Evolutionary conservation across 2,113 vertebrate genomes (phyloP).

Genomic region (Hypanus sabinus): DNA sequence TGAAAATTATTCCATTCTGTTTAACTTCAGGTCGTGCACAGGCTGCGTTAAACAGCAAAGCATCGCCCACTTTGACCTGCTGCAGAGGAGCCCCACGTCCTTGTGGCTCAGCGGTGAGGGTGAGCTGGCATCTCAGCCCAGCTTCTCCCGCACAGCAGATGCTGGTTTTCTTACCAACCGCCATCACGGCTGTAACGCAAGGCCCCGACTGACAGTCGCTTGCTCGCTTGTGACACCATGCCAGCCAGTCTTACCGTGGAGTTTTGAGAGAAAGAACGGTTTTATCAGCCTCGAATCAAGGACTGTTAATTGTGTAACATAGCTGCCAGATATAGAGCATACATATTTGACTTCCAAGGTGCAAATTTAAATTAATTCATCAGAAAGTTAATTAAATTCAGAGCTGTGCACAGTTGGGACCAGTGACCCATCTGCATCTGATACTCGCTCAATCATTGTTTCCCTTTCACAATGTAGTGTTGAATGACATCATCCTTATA

Average conservation of each 20-base stretch:
- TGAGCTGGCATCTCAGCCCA: conserved; percentile 1
- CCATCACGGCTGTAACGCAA: neutral
- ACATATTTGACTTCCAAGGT: neutral
- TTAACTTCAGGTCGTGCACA: neutral
- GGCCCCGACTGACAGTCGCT: neutral
- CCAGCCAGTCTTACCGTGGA: neutral
- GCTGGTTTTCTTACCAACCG: neutral
- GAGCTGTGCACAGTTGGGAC: neutral
- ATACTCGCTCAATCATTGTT: neutral
- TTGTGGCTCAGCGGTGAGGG: neutral
- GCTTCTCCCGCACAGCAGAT: neutral
- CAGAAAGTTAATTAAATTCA: neutral
- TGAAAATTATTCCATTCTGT: neutral
- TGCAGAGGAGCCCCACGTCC: neutral
- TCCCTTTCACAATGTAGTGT: neutral
- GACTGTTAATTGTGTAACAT: neutral
- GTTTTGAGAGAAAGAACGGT: neutral
- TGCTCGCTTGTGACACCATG: neutral
- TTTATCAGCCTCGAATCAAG: neutral
- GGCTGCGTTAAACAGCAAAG: neutral
- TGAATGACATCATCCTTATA: neutral
- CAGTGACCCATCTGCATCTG: neutral
- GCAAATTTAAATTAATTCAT: neutral
- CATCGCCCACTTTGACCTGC: neutral
- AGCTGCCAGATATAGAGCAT: neutral